Conservation (phyloP, 1,140 invertebrate species). For the Phymorhynchus buccinoides region DNA sequence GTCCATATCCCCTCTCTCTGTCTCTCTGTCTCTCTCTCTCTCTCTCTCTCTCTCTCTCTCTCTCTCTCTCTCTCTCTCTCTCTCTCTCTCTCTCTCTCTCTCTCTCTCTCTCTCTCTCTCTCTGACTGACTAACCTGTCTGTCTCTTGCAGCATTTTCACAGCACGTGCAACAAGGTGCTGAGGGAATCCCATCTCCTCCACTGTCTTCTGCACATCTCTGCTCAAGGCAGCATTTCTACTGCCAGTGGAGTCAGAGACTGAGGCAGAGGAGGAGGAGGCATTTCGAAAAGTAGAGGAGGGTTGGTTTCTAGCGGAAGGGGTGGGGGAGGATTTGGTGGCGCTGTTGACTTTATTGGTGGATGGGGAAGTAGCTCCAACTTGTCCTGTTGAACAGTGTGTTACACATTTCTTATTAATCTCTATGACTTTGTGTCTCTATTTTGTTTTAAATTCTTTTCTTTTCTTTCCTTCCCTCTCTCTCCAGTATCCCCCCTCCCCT, state of each 20-base stretch:
- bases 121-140: neutral
- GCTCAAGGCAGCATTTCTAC: neutral
- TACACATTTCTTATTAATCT: neutral
- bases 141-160: neutral
- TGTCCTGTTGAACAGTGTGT: neutral
- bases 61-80: neutral
- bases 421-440: neutral
- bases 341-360: neutral
- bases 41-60: neutral
- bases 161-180: neutral
- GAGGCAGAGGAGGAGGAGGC: neutral
- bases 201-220: slow-evolving; percentile 8
- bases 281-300: neutral
- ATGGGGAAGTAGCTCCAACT: neutral
- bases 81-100: no score
- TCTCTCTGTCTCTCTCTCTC: neutral
- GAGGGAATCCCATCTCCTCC: slow-evolving; percentile 12
- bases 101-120: neutral
- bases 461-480: neutral
- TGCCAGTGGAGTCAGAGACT: neutral
- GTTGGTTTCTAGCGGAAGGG: neutral
- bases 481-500: no score
- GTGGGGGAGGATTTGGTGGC: neutral
- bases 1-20: neutral
- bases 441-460: neutral